Base-by-base conservation (phyloP, 2,113 vertebrate genomes). In the Stigmatopora nigra region DNA sequence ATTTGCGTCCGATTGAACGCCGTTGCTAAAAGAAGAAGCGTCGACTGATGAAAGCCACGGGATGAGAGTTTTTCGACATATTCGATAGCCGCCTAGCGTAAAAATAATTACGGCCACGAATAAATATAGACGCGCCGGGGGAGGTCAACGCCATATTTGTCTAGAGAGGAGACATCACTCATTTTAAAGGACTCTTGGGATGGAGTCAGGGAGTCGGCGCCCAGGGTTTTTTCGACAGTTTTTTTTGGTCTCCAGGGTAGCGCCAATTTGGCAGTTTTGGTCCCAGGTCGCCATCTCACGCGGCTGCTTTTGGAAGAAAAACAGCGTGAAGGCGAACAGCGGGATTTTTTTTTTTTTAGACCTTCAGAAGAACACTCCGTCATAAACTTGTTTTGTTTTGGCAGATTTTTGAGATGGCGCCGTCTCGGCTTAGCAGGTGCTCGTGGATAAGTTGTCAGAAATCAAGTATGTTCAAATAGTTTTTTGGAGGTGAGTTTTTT, bases 21-120 rank as follows among this genome's bases (percentile, higher is more conserved):
- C 15, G 47, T 68, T 78, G 70, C 74, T 78, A 78, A 77, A 81
- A 82, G 14, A 74, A 84, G 77, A 83, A 10, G 57, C 57, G 59
- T 72, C 83, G 64, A 81, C 22, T 84, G 84, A 89, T 86, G 45
- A 88, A 89, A 87, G 82, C 35, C 65, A 36, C 3, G 71, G 69
- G 4, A 6, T 16, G 76, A 78, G 68, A 38, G 55, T 20, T 36
- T 41, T 10, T 38, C 65, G 69, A 77, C 73, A 77, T 65, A 65
- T 57, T 72, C 78, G 77, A 71, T 59, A 65, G 72, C 68, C 49
- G 16, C 51, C 3, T 61, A 16, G 63, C 10, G 69, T 53, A 68
- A 69, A 69, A 79, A 82, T 79, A 82, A 82, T 78, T 62, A 71
- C 68, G 57, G 64, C 53, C 75, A 78, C 78, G 75, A 88, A 79